phyloP scores from a whole-genome alignment of 2,113 vertebrate genomes.

The Eudyptes chrysolophus region DNA sequence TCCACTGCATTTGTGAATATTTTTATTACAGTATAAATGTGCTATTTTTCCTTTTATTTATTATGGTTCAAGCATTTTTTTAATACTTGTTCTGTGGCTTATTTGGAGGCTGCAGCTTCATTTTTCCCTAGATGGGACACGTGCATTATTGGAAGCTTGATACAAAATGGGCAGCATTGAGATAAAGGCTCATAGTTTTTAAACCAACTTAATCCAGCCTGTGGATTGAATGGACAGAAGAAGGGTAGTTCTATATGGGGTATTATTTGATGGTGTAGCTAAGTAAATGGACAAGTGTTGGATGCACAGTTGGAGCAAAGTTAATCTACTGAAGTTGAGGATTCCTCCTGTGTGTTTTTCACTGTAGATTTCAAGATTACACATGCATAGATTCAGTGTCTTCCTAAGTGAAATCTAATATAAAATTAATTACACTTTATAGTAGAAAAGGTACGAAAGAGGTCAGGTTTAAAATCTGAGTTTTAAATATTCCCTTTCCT shows the following conservation, averaged over 20 bases:
- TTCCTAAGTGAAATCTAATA: not conserved
- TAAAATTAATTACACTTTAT: not conserved
- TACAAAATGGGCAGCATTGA: not conserved
- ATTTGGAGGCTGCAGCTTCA: not conserved
- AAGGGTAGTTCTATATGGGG: not conserved
- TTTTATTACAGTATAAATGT: slow-evolving; percentile 31
- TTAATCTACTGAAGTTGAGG: not conserved
- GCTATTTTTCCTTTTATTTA: slow-evolving; percentile 38
- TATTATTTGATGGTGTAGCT: not conserved
- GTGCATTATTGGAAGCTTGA: not conserved
- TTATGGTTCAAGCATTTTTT: not conserved
- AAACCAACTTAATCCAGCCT: not conserved
- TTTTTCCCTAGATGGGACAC: not conserved
- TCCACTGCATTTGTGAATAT: slow-evolving; percentile 18
- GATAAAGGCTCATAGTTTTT: not conserved
- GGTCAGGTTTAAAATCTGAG: not conserved
- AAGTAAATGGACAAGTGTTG: not conserved
- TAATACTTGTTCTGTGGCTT: not conserved
- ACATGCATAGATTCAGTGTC: not conserved
- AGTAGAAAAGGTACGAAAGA: not conserved
- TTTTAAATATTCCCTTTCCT: not conserved
- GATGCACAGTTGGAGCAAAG: not conserved
- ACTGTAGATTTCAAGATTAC: not conserved
- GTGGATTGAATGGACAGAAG: not conserved
- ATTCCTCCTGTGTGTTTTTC: not conserved